Evolutionary conservation across 2,797 vertebrate species (phyloP), one percentile per base, ranked within the genome.

Genomic region (Hippocampus kuda): DNA sequence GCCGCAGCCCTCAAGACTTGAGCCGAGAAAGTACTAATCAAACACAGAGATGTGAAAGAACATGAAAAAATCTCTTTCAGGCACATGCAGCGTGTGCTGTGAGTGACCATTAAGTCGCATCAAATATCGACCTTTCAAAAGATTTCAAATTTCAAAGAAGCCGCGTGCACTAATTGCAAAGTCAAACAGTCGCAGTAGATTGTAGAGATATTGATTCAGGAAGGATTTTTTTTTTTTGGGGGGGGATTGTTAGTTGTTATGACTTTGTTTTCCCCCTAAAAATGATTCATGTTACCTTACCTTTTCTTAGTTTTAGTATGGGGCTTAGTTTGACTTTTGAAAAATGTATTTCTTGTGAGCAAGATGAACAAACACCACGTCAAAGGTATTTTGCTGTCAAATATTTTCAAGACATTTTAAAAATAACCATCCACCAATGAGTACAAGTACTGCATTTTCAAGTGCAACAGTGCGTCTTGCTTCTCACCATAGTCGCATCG

Each of bases 71-170:
- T 65, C 44, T 65, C 15, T 48, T 20, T 49, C 63, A 48, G 13
- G 66, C 13, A 68, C 1, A 69, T 18, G 72, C 68, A 42, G 24
- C 46, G 61, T 18, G 59, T 46, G 56, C 70, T 68, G 67, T 62
- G 51, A 75, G 67, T 16, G 16, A 61, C 59, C 16, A 44, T 49
- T 66, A 51, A 34, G 26, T 66, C 30, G 16, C 30, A 51, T 20
- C 18, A 51, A 66, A 27, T 22, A 34, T 27, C 46, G 20, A 48
- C 26, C 27, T 51, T 66, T 49, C 48, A 51, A 66, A 66, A 51
- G 30, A 27, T 34, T n/a, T 12, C 20, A 53, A 20, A 10, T 34
- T 66, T 66, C 24, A 65, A 16, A 27, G 20, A 13, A 4, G 65
- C 26, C 22, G 18, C 20, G 2, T 49, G 13, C 27, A 30, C 20